A percentile compares a stretch with the other conserved stretches of the same genome.
Evolutionary conservation across 2,888 invertebrate species (phyloP).

Genomic region (Tanypteryx hageni): DNA sequence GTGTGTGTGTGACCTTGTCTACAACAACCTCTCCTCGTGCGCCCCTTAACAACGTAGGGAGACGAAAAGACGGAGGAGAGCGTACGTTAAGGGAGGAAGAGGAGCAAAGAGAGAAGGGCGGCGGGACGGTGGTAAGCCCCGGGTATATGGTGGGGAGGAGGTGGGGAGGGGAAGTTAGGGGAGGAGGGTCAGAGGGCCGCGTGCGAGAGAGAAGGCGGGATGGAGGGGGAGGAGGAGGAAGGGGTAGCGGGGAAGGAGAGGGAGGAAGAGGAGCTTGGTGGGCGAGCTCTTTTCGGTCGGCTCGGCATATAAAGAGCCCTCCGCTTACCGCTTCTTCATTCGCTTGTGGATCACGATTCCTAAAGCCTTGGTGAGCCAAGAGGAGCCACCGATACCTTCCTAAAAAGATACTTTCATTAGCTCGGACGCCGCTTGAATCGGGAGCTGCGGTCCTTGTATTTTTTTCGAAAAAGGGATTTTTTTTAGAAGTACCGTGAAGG

Average conservation of each 20-base stretch:
- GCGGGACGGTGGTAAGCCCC: background rate
- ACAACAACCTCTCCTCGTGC: background rate
- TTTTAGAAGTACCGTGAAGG: conserved; percentile 75
- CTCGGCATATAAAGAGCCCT: conserved; percentile 55
- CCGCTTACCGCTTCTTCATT: conserved; percentile 41
- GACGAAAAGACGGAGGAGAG: background rate
- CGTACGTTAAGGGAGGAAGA: background rate
- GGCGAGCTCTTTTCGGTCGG: conserved; percentile 63
- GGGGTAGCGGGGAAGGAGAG: background rate
- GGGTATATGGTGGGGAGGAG: background rate
- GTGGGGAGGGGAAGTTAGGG: background rate
- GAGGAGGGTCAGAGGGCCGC: conserved; percentile 1
- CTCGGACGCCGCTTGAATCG: conserved; percentile 34
- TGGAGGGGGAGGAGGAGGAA: background rate
- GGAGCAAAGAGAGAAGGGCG: background rate
- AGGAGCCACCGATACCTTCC: conserved; percentile 39
- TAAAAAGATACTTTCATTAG: background rate
- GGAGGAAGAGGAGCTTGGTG: background rate
- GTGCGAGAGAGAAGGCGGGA: background rate
- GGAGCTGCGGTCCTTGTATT: conserved; percentile 70
- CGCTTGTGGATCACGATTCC: conserved; percentile 46
- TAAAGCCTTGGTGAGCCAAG: conserved; percentile 44
- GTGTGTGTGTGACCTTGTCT: conserved; percentile 40
- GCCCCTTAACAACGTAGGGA: background rate
- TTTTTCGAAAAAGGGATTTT: conserved; percentile 75